Percentiles rank a stretch among this genome's conserved stretches.
These are phyloP conservation scores for Aythya fuligula DNA, from an alignment of 2,797 vertebrate genomes.

Conservation along the genomic window DNA sequence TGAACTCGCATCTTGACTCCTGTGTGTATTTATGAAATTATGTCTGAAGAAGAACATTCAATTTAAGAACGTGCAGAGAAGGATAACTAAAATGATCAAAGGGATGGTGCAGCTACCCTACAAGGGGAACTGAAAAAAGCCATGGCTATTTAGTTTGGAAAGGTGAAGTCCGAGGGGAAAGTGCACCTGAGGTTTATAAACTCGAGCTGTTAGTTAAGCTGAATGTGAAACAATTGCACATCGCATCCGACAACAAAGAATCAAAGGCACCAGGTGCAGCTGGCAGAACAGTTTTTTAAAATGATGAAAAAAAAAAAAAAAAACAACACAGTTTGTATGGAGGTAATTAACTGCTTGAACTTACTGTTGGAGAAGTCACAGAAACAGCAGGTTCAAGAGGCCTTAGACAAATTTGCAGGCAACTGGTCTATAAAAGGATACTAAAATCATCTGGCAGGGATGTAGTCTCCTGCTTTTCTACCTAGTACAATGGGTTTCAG, in stretches of 20 bases:
- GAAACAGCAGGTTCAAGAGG: not conserved
- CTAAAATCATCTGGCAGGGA: not conserved
- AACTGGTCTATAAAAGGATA: not conserved
- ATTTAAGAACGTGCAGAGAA: not conserved
- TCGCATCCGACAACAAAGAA: not conserved
- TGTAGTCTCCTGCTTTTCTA: not conserved
- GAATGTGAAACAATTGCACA: not conserved
- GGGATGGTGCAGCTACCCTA: too few relatives aligned
- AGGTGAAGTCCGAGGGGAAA: not conserved
- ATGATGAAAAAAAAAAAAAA: not conserved
- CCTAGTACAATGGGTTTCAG: not conserved
- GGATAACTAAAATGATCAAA: not conserved
- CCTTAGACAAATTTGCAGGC: too few relatives aligned
- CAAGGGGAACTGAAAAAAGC: not conserved
- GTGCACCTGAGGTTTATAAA: not conserved
- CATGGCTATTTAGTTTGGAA: not conserved
- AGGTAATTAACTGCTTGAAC: not conserved
- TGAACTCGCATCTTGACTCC: not conserved
- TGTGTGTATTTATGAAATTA: not conserved
- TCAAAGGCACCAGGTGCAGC: not conserved
- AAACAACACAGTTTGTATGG: not conserved
- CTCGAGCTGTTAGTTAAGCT: not conserved
- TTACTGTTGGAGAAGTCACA: not conserved
- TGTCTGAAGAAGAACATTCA: too few relatives aligned
- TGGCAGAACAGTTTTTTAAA: not conserved